A percentile compares a stretch with the other conserved stretches of the same genome.
These are phyloP conservation scores for Dorcus hopei DNA, from an alignment of 2,888 invertebrate genomes.

Conservation along the genomic window DNA sequence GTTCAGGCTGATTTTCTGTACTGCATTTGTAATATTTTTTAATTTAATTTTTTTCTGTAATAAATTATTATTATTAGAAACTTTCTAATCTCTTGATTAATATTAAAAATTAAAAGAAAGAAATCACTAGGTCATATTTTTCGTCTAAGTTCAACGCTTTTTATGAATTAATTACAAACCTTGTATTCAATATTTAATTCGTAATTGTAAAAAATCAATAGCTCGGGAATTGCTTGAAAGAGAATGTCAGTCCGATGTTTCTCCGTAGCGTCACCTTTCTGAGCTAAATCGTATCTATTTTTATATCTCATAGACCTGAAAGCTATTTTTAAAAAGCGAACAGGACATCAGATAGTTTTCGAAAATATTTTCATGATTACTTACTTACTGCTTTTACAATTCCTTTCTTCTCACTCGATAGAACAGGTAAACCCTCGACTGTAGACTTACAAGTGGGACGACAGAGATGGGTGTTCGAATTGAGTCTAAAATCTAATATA, in stretches of 20 bases:
- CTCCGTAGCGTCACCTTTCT: slow-evolving; percentile 1
- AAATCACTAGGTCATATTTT: too few relatives aligned
- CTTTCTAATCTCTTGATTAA: not conserved
- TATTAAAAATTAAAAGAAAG: not conserved
- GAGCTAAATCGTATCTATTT: not conserved
- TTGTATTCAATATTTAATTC: slow-evolving; percentile 38
- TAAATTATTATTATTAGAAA: not conserved
- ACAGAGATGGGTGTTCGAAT: slow-evolving; percentile 21
- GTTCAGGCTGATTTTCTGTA: slow-evolving; percentile 38
- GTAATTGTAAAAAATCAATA: slow-evolving; percentile 45
- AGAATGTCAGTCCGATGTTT: slow-evolving; percentile 30
- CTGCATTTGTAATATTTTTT: slow-evolving; percentile 34
- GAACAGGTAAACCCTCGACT: too few relatives aligned
- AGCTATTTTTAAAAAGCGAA: too few relatives aligned
- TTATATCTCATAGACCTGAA: too few relatives aligned
- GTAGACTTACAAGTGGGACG: slow-evolving; percentile 5
- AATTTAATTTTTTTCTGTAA: slow-evolving; percentile 32
- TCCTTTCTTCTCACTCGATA: too few relatives aligned
- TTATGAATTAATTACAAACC: slow-evolving; percentile 28
- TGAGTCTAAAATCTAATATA: slow-evolving; percentile 31
- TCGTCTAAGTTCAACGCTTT: too few relatives aligned
- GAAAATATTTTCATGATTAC: too few relatives aligned
- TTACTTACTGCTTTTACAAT: too few relatives aligned
- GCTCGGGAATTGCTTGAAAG: slow-evolving; percentile 32
- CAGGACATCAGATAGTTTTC: too few relatives aligned